Conservation (phyloP, 1,140 invertebrate species). For the Dendrolimus punctatus region DNA sequence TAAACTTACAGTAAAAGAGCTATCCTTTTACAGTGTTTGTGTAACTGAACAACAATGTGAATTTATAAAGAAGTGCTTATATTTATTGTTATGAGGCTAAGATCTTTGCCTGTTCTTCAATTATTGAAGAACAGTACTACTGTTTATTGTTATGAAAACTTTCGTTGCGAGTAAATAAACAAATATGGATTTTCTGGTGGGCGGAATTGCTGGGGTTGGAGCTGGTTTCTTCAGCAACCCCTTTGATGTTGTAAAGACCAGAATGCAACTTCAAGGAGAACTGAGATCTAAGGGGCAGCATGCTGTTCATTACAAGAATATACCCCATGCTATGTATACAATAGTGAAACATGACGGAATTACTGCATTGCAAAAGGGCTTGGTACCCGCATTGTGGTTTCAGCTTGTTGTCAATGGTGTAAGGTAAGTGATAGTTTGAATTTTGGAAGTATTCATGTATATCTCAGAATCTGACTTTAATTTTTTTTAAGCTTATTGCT, state of each 20-base stretch:
- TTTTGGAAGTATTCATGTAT: too few relatives aligned
- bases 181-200: constrained; percentile 78
- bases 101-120: too few relatives aligned
- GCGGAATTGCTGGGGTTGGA: constrained; percentile 77
- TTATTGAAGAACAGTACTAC: constrained; percentile 1
- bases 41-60: too few relatives aligned
- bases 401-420: constrained; percentile 67
- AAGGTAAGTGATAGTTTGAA: constrained; percentile 39
- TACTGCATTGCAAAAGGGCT: constrained; percentile 79
- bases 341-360: constrained; percentile 80
- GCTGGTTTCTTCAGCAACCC: constrained; percentile 83
- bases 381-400: constrained; percentile 81
- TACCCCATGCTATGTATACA: constrained; percentile 79
- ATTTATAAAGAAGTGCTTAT: too few relatives aligned
- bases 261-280: constrained; percentile 93
- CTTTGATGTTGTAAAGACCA: constrained; percentile 85
- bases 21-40: too few relatives aligned
- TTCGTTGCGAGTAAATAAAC: constrained; percentile 23
- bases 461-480: not conserved
- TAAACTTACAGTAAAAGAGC: too few relatives aligned
- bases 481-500: constrained; percentile 1
- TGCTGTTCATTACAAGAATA: constrained; percentile 78
- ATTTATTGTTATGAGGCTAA: too few relatives aligned
- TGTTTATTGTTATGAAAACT: too few relatives aligned
- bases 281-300: constrained; percentile 78